These are phyloP conservation scores for Brachionus plicatilis DNA, from an alignment of 1,140 invertebrate species.

Conservation along the genomic window DNA sequence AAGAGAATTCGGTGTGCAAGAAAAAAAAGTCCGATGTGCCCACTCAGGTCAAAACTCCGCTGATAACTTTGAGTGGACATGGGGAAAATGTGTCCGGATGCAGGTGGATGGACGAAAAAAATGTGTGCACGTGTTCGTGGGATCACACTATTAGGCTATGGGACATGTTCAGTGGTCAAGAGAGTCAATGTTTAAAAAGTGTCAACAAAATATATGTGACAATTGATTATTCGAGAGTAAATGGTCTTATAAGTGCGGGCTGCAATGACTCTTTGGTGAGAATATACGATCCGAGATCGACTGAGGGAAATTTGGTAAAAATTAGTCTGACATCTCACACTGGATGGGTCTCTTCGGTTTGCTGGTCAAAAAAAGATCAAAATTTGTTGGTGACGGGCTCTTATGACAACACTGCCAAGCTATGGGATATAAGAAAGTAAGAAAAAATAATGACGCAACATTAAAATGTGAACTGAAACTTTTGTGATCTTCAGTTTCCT, in stretches of 20 bases:
- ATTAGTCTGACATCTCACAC: constrained; percentile 79
- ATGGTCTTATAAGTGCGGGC: constrained; percentile 16
- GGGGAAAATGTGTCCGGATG: constrained; percentile 78
- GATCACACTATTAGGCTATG: constrained; percentile 90
- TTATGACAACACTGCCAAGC: constrained; percentile 81
- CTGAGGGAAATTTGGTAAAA: constrained; percentile 80
- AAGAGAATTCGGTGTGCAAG: constrained; percentile 43
- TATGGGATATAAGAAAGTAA: constrained; percentile 89
- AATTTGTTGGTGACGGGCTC: constrained; percentile 84
- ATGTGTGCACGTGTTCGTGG: constrained; percentile 77
- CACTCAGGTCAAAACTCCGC: constrained; percentile 64
- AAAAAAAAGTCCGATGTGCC: constrained; percentile 45
- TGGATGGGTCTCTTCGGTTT: constrained; percentile 80
- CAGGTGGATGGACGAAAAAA: constrained; percentile 69
- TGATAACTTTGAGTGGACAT: constrained; percentile 83
- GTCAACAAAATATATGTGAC: constrained; percentile 18
- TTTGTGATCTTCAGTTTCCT: no score
- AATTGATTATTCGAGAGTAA: constrained; percentile 6
- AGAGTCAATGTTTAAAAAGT: constrained; percentile 46
- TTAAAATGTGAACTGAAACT: no score
- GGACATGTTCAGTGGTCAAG: constrained; percentile 71
- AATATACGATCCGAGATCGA: constrained; percentile 44
- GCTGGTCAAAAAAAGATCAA: constrained; percentile 78
- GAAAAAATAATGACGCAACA: no score
- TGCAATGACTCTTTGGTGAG: constrained; percentile 22